Conservation (phyloP, 2,888 invertebrate genomes). For the Acanthosoma haemorrhoidale region DNA sequence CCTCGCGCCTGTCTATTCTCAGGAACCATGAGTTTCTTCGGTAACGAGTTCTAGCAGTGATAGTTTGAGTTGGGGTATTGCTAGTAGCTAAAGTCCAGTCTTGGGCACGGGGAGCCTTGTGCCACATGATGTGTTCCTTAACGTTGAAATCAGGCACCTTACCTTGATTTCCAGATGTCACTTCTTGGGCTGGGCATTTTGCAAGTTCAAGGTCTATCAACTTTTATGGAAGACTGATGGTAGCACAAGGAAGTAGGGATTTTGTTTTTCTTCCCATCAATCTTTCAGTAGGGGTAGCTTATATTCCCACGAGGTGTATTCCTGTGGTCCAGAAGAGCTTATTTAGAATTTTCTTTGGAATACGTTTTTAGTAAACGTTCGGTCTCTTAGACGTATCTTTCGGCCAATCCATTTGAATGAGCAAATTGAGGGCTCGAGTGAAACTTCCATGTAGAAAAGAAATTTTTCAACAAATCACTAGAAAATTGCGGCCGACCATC, state of each 20-base stretch:
- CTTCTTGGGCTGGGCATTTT: not conserved
- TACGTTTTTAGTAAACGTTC: too few relatives aligned
- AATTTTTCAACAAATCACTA: too few relatives aligned
- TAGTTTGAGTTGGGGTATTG: not conserved
- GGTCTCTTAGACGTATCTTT: too few relatives aligned
- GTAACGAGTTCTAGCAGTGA: not conserved
- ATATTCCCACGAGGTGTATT: constrained; percentile 1
- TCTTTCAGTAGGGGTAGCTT: not conserved
- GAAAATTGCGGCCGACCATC: too few relatives aligned
- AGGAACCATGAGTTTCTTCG: not conserved
- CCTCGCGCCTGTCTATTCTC: too few relatives aligned
- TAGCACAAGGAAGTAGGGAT: not conserved
- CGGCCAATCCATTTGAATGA: too few relatives aligned
- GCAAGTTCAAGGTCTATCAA: too few relatives aligned
- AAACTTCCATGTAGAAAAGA: too few relatives aligned
- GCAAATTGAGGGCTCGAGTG: too few relatives aligned
- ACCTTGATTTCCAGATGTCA: not conserved
- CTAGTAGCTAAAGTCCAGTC: not conserved
- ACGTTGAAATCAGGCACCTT: not conserved
- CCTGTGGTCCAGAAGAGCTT: not conserved
- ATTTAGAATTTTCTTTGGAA: too few relatives aligned
- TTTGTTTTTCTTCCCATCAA: constrained; percentile 11
- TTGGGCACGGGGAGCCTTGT: not conserved
- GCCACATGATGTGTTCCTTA: not conserved
- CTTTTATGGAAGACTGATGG: not conserved